Percentiles rank a stretch among this genome's conserved stretches.
phyloP scores from a whole-genome alignment of 2,888 invertebrate species.

The Alentia gelatinosa region DNA sequence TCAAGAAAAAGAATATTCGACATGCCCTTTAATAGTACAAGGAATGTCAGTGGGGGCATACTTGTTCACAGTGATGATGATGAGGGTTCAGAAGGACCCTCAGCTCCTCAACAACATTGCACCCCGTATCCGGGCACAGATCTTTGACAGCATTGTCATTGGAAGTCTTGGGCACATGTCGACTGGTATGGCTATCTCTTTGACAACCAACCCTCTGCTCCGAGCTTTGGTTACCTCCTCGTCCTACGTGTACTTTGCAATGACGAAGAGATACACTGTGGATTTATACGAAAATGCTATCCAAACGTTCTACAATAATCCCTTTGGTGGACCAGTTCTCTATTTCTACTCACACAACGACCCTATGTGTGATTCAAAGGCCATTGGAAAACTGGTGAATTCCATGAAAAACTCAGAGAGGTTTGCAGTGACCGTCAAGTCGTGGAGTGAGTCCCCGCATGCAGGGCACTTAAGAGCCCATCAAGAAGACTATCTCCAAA shows the following conservation, averaged over 20 bases:
- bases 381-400: slow-evolving; percentile 62
- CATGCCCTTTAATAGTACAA: slow-evolving; percentile 65
- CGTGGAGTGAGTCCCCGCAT: slow-evolving; percentile 40
- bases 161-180: slow-evolving; percentile 70
- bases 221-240: slow-evolving; percentile 62
- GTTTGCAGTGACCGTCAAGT: not conserved
- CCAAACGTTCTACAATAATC: slow-evolving; percentile 64
- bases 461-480: slow-evolving; percentile 43
- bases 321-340: slow-evolving; percentile 67
- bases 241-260: slow-evolving; percentile 66
- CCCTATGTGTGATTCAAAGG: slow-evolving; percentile 67
- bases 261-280: slow-evolving; percentile 68
- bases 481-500: slow-evolving; percentile 2
- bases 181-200: slow-evolving; percentile 65
- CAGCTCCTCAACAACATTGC: slow-evolving; percentile 58
- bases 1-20: not conserved
- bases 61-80: slow-evolving; percentile 66
- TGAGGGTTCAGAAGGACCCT: slow-evolving; percentile 55
- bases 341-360: slow-evolving; percentile 69
- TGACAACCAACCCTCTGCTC: slow-evolving; percentile 62
- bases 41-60: slow-evolving; percentile 72
- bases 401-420: slow-evolving; percentile 60
- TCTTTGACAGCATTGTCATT: slow-evolving; percentile 71
- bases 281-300: slow-evolving; percentile 68
- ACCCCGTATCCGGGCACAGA: slow-evolving; percentile 64